A percentile compares a stretch with the other conserved stretches of the same genome.
These are phyloP conservation scores for Tetropium fuscum DNA, from an alignment of 2,888 invertebrate species.

Conservation along the genomic window DNA sequence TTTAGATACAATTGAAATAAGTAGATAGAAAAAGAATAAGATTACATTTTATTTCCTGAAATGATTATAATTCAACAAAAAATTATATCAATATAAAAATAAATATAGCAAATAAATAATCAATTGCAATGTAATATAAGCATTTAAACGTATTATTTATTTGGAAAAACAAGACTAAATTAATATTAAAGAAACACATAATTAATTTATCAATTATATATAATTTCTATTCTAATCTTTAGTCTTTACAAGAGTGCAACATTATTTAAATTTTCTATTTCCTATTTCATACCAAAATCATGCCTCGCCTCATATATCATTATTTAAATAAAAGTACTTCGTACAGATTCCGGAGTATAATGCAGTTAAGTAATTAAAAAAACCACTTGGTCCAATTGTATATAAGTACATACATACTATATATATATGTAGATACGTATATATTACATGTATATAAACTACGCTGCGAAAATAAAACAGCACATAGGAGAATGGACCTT, in stretches of 20 bases:
- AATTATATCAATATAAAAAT: slow-evolving; percentile 36
- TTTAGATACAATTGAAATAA: slow-evolving; percentile 18
- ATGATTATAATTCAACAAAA: slow-evolving; percentile 24
- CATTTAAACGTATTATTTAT: slow-evolving; percentile 31
- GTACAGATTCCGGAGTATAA: slow-evolving; percentile 36
- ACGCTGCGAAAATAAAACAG: no score
- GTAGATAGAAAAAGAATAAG: slow-evolving; percentile 17
- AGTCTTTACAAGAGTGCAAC: slow-evolving; percentile 61
- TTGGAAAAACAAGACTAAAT: slow-evolving; percentile 42
- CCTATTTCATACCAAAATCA: slow-evolving; percentile 53
- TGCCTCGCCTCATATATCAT: slow-evolving; percentile 39
- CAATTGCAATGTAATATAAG: slow-evolving; percentile 20
- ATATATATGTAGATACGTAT: no score
- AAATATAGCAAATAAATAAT: slow-evolving; percentile 40
- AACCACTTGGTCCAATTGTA: slow-evolving; percentile 43
- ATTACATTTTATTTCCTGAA: slow-evolving; percentile 26
- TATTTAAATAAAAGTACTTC: slow-evolving; percentile 38
- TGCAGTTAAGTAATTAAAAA: slow-evolving; percentile 36
- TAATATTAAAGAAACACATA: slow-evolving; percentile 55
- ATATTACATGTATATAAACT: no score
- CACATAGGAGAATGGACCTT: no score
- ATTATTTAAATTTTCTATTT: slow-evolving; percentile 51
- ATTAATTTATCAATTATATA: slow-evolving; percentile 39
- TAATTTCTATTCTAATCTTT: slow-evolving; percentile 56
- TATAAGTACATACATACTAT: no score